Conservation (phyloP, 2,797 vertebrate genomes). For the Phrynocephalus guinanensis region DNA sequence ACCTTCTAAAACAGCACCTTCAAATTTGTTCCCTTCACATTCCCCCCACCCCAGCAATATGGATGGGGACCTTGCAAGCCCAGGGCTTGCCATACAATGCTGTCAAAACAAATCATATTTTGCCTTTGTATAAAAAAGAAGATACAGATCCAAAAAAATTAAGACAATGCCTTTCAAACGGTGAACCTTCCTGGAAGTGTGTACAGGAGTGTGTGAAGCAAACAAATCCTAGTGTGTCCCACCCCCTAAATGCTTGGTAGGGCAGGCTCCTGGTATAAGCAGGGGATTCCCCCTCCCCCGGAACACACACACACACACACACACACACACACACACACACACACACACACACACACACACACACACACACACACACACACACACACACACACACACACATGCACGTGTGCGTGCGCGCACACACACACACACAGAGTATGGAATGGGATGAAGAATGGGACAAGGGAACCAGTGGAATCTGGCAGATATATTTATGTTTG, state of each 20-base stretch:
- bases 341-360: too few relatives aligned
- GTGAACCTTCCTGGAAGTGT: neutral
- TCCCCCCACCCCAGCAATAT: too few relatives aligned
- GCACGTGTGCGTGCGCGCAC: rapidly evolving
- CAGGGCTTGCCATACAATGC: neutral
- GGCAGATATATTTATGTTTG: neutral
- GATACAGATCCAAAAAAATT: neutral
- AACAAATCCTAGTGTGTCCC: too few relatives aligned
- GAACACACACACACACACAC: too few relatives aligned
- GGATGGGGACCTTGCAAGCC: neutral
- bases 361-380: too few relatives aligned
- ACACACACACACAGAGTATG: too few relatives aligned
- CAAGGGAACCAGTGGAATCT: neutral
- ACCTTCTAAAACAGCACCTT: neutral
- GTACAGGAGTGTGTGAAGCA: too few relatives aligned
- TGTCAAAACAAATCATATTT: neutral
- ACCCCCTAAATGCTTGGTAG: neutral
- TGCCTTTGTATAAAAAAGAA: too few relatives aligned
- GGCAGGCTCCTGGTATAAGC: too few relatives aligned
- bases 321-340: too few relatives aligned
- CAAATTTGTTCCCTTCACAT: neutral
- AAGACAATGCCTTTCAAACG: neutral
- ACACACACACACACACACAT: neutral
- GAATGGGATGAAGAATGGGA: too few relatives aligned
- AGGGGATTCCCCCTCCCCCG: too few relatives aligned